phyloP scores from a whole-genome alignment of 2,113 vertebrate genomes.

The Felis chaus region DNA sequence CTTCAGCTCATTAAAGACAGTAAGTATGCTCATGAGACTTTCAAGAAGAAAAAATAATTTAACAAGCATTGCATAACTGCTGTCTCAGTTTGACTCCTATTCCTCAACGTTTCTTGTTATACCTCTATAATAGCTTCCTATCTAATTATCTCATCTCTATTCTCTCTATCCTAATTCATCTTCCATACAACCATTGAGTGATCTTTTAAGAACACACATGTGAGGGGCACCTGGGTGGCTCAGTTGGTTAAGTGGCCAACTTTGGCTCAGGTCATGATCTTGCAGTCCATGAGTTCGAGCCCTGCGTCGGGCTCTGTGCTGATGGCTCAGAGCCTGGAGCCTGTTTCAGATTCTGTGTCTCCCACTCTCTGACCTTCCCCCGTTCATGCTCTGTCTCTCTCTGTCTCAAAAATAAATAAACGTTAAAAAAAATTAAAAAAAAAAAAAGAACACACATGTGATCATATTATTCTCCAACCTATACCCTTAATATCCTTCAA shows the following conservation, averaged over 20 bases:
- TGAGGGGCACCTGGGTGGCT: background rate
- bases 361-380: too few species aligned
- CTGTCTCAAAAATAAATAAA: too few species aligned
- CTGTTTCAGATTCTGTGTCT: too few species aligned
- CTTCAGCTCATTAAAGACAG: slow-evolving; percentile 12
- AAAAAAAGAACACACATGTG: background rate
- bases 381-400: too few species aligned
- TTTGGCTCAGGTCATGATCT: too few species aligned
- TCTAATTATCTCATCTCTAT: slow-evolving; percentile 21
- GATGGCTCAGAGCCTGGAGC: too few species aligned
- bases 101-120: background rate
- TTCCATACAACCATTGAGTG: background rate
- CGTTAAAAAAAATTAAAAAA: too few species aligned
- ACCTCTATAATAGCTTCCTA: background rate
- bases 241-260: too few species aligned
- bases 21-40: background rate
- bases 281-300: too few species aligned
- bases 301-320: too few species aligned
- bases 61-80: background rate
- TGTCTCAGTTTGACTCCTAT: background rate
- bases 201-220: background rate
- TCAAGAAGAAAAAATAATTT: slow-evolving; percentile 7
- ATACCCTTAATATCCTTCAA: background rate
- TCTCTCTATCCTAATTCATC: background rate
- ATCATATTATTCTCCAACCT: background rate